phyloP scores from a whole-genome alignment of 2,797 vertebrate genomes.

The Babyrousa celebensis region DNA sequence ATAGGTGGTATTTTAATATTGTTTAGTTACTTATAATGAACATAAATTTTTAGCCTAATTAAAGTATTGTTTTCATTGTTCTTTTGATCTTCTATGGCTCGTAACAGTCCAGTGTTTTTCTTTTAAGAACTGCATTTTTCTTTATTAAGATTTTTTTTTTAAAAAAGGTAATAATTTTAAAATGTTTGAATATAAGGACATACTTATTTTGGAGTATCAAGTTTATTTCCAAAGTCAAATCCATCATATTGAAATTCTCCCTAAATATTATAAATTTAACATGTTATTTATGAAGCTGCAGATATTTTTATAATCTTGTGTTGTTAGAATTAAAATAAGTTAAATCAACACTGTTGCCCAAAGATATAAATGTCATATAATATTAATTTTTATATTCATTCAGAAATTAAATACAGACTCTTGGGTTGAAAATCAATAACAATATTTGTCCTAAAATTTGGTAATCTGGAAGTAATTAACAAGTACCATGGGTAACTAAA shows the following conservation, averaged over 20 bases:
- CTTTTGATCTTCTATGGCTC: not conserved
- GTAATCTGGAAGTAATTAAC: not conserved
- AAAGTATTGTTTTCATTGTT: not conserved
- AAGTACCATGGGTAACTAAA: not conserved
- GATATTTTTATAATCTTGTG: not conserved
- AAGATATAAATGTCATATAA: not conserved
- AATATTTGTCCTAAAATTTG: not conserved
- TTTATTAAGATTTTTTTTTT: not conserved
- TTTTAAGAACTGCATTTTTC: not conserved
- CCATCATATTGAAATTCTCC: not conserved
- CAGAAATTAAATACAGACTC: not conserved
- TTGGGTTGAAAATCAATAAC: not conserved
- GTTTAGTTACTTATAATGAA: not conserved
- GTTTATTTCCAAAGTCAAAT: not conserved
- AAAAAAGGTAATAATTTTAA: not conserved
- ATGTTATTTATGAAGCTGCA: not conserved
- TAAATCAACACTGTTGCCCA: not conserved
- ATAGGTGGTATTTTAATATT: not conserved
- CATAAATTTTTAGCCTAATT: not conserved
- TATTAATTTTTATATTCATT: not conserved
- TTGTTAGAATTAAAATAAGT: not conserved
- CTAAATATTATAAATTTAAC: not conserved
- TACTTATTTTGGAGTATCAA: not conserved
- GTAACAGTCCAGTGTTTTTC: not conserved
- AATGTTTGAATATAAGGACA: slow-evolving; percentile 2